Base-by-base conservation (phyloP, 2,797 vertebrate species). In the Chiloscyllium punctatum region DNA sequence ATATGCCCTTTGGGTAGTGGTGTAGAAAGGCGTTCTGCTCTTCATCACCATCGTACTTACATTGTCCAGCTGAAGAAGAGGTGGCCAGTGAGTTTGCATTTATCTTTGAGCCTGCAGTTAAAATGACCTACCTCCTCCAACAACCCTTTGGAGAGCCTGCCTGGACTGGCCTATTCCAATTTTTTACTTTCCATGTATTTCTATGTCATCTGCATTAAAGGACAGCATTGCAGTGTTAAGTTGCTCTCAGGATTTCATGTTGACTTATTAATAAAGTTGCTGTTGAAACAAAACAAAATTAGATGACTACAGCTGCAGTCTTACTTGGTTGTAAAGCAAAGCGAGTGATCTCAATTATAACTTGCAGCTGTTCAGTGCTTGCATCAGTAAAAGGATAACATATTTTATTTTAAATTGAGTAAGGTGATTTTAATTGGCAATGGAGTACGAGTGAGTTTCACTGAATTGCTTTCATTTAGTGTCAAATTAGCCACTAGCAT, bases 211-310 rank as follows among this genome's bases (percentile, higher is more conserved):
- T 21, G 8, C 62, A 68, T 68, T 92, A 92, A 92, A 92, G 57
- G 90, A 21, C 62, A 42, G 23, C 7, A 37, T 18, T 92, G 90
- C 33, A 68, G 62, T 66, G 66, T 68, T 18, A n/a, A 68, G 9
- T 68, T 66, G 33, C 57, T 68, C 90, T 92, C 90, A 42, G 90
- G n/a, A 92, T 68, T 92, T 68, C 90, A 42, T 68, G 16, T 8
- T 42, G n/a, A 18, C 57, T 92, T 92, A 92, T 92, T 92, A 92
- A 92, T 92, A 92, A 92, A 92, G 90, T 92, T 92, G 62, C 90
- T 92, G 90, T 37, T 92, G 18, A 68, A 62, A 92, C 33, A 92
- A 42, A 68, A 92, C 90, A 92, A 66, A 92, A 68, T 68, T 92
- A 92, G 90, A 66, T 68, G 33, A 18, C 90, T 92, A 68, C 90